Evolutionary conservation across 2,113 vertebrate species (phyloP), one percentile per base, ranked within the genome.

Genomic region (Microtus pennsylvanicus): DNA sequence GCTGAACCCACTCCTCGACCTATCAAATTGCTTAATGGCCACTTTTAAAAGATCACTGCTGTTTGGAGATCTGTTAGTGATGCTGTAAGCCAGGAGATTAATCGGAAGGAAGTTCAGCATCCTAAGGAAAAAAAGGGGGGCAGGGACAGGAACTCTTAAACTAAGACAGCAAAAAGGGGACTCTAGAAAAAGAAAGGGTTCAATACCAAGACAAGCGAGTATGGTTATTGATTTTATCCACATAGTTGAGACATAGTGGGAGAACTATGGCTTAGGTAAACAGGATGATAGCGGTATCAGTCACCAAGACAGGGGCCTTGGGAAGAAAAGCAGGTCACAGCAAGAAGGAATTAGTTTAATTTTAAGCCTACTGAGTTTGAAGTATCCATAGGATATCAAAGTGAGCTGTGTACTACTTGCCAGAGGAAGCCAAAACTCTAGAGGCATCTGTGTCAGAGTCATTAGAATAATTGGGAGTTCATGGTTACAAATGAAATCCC

Each of bases 21-120:
- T 74, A 21, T 74, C 38, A 12, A 74, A 42, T 74, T 38, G 7
- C 42, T 83, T 83, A 61, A 72, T 95, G 67, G 95, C n/a, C 30
- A 65, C 91, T 95, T 96, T 76, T 93, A 89, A 78, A 95, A 91
- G 76, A 92, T 69, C 85, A 87, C 35, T 91, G n/a, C 26, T 65
- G 58, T 90, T 91, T 74, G n/a, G 80, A 93, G 80, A 95, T 85
- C 33, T 93, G 58, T 87, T 81, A 50, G 35, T 89, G 80, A 94
- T 19, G 82, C 28, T 42, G 1, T 76, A 74, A 87, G 38, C 63
- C 26, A 14, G 42, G 33, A 63, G 45, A 92, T 11, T 55, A n/a
- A 17, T 87, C 65, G 22, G n/a, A 89, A 89, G 19, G 28, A 61
- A 80, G 35, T 78, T 83, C 30, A 91, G 24, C 63, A 55, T 61